These are phyloP conservation scores for Cephalotes varians DNA, from an alignment of 2,888 invertebrate genomes.

Conservation along the genomic window DNA sequence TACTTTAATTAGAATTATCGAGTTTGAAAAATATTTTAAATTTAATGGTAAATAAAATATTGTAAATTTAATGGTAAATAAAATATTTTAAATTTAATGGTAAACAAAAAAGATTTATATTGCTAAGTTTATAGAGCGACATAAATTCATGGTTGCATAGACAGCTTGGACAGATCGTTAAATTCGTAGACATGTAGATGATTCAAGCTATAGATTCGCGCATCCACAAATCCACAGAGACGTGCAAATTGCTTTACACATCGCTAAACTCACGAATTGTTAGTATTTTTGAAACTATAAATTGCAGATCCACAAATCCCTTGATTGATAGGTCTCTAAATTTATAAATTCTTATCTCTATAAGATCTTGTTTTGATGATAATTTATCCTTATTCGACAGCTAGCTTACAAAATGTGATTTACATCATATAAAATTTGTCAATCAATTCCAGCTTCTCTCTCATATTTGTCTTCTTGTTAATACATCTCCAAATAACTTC, in stretches of 20 bases:
- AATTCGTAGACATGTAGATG: slow-evolving; percentile 25
- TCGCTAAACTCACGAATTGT: not conserved
- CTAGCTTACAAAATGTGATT: not conserved
- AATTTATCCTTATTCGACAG: slow-evolving; percentile 11
- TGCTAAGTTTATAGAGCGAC: not conserved
- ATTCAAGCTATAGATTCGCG: slow-evolving; percentile 20
- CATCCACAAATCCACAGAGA: slow-evolving; percentile 11
- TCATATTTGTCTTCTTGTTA: not conserved
- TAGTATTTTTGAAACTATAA: slow-evolving; percentile 5
- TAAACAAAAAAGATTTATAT: not conserved
- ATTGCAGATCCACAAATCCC: not conserved
- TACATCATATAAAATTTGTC: not conserved
- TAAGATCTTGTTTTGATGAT: not conserved
- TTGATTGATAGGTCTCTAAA: slow-evolving; percentile 1
- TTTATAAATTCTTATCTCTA: not conserved
- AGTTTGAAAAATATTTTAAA: not conserved
- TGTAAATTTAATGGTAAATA: not conserved
- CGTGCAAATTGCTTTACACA: slow-evolving; percentile 20
- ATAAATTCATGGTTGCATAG: slow-evolving; percentile 37
- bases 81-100: not conserved
- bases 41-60: not conserved
- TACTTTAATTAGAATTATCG: not conserved
- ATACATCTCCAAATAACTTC: not conserved
- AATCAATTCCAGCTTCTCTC: not conserved
- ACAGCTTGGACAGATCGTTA: slow-evolving; percentile 17